Conservation (phyloP, 2,113 vertebrate species). For the Sorex fumeus region DNA sequence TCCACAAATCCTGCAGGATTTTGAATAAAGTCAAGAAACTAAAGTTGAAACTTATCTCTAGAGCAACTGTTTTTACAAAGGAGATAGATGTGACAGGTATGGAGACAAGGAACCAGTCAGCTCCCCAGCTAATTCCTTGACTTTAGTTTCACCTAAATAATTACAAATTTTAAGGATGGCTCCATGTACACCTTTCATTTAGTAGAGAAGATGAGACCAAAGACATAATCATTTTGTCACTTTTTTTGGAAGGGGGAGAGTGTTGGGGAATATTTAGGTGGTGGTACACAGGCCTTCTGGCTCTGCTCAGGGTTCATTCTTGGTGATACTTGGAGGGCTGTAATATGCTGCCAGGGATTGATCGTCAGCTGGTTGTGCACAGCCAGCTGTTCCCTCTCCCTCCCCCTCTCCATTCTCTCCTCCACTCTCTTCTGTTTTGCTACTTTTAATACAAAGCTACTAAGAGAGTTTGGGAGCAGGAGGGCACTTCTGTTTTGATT, state of each 20-base stretch:
- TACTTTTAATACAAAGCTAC: no score
- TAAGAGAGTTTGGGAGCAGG: rapidly evolving
- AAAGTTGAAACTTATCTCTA: background rate
- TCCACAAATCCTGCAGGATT: background rate
- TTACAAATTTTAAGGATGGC: background rate
- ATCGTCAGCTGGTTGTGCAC: no score
- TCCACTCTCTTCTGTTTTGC: no score
- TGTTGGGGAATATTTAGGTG: no score
- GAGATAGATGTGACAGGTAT: background rate
- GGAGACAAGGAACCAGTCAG: background rate
- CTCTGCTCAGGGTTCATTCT: no score
- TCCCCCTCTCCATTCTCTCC: no score
- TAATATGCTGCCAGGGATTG: no score
- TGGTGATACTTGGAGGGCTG: no score
- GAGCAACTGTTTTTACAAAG: background rate
- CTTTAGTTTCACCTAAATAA: conserved; percentile 29
- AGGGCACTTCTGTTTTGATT: background rate
- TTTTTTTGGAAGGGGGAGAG: background rate
- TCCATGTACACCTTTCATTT: background rate
- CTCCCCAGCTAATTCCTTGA: background rate
- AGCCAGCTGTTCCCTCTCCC: no score
- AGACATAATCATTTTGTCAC: background rate
- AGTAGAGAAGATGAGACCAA: background rate
- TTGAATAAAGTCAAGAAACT: background rate
- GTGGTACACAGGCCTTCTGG: no score